Percentiles rank a stretch among this genome's conserved stretches.
phyloP scores from a whole-genome alignment of 2,888 invertebrate species.

The Brachyopa scutellaris region DNA sequence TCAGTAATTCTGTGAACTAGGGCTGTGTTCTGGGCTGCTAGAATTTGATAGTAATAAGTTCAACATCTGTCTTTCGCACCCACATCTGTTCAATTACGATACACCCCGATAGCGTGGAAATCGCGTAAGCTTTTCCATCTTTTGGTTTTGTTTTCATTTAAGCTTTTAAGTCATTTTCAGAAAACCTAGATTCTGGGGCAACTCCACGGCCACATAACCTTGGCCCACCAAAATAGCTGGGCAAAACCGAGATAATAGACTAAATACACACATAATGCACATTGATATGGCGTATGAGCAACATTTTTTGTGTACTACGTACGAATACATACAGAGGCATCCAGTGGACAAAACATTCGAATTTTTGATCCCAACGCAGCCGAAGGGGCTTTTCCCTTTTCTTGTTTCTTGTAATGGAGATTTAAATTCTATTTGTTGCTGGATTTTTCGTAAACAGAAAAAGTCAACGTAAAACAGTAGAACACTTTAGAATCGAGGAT shows the following conservation, averaged over 20 bases:
- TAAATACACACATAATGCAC: slow-evolving; percentile 27
- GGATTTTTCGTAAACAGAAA: slow-evolving; percentile 10
- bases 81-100: neutral
- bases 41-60: too few species aligned
- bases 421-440: too few species aligned
- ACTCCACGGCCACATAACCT: slow-evolving; percentile 56
- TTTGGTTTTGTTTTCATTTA: neutral
- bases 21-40: too few species aligned
- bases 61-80: neutral
- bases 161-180: slow-evolving; percentile 37
- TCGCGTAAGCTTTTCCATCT: slow-evolving; percentile 19
- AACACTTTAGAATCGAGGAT: slow-evolving; percentile 21
- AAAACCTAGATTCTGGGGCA: slow-evolving; percentile 41
- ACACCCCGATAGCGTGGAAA: slow-evolving; percentile 10
- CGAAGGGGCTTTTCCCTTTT: neutral
- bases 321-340: slow-evolving; percentile 8
- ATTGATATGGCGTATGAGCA: slow-evolving; percentile 35
- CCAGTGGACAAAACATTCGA: slow-evolving; percentile 33
- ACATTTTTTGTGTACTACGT: slow-evolving; percentile 12
- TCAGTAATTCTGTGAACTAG: too few species aligned
- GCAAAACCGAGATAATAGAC: slow-evolving; percentile 36
- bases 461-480: slow-evolving; percentile 12
- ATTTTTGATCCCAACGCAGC: slow-evolving; percentile 30
- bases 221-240: slow-evolving; percentile 53
- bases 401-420: slow-evolving; percentile 20